Evolutionary conservation across 2,797 vertebrate species (phyloP).

Genomic region (Pseudochirops corinnae): DNA sequence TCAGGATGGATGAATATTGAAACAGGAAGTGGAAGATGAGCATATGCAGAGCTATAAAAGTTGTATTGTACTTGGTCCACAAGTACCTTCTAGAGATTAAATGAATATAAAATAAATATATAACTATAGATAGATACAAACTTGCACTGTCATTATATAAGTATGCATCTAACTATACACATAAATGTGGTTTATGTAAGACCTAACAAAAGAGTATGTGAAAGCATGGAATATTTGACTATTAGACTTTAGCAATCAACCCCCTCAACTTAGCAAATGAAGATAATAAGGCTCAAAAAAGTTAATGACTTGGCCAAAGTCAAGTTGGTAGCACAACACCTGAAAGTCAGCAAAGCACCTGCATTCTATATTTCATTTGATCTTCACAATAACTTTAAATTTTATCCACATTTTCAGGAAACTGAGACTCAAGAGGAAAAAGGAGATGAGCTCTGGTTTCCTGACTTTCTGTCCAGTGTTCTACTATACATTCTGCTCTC

Average conservation of each 20-base stretch:
- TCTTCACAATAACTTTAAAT: conserved; percentile 51
- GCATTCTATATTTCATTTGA: not conserved
- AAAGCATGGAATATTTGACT: not conserved
- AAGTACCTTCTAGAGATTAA: not conserved
- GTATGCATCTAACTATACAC: too few relatives aligned
- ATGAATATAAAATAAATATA: not conserved
- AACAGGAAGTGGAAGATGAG: not conserved
- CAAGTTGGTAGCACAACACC: conserved; percentile 40
- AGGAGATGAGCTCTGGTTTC: not conserved
- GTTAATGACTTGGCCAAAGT: conserved; percentile 26
- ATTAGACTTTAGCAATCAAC: not conserved
- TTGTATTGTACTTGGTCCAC: not conserved
- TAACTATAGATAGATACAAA: not conserved
- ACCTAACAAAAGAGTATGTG: not conserved
- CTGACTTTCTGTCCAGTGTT: not conserved
- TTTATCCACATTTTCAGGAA: conserved; percentile 3
- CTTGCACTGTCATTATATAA: not conserved
- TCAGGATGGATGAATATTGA: not conserved
- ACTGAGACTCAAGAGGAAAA: too few relatives aligned
- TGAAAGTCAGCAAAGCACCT: not conserved
- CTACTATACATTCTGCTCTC: not conserved
- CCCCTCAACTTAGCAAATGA: not conserved
- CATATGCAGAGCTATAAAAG: not conserved
- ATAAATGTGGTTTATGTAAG: not conserved
- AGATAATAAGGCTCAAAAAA: conserved; percentile 40